phyloP scores from a whole-genome alignment of 2,113 vertebrate genomes.

The Laticauda colubrina region DNA sequence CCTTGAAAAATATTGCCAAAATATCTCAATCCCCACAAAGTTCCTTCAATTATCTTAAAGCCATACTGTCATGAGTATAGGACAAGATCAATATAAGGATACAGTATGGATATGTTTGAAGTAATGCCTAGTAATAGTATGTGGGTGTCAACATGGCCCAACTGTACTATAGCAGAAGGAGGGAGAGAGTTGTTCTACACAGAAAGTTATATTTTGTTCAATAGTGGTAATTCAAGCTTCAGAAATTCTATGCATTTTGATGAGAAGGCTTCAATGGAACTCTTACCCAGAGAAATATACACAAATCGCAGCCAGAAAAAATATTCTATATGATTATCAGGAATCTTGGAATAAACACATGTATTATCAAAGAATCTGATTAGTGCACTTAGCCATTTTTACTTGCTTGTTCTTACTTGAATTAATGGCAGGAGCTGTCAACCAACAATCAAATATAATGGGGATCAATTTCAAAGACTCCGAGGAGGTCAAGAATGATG shows the following conservation, averaged over 20 bases:
- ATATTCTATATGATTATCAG: not conserved
- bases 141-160: not conserved
- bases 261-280: not conserved
- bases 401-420: not conserved
- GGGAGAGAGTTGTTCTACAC: not conserved
- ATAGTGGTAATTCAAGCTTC: not conserved
- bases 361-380: not conserved
- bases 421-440: not conserved
- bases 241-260: not conserved
- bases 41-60: not conserved
- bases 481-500: not conserved
- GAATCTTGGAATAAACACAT: not conserved
- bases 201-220: not conserved
- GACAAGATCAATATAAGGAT: not conserved
- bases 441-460: not conserved
- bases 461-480: not conserved
- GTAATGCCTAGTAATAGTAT: not conserved
- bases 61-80: not conserved
- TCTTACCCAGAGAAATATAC: not conserved
- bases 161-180: not conserved
- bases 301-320: not conserved
- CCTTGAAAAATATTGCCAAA: not conserved
- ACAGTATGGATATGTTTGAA: not conserved
- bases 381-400: not conserved
- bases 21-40: not conserved